A percentile compares a stretch with the other conserved stretches of the same genome.
phyloP scores from a whole-genome alignment of 2,888 invertebrate genomes.

The Stratiomys singularior region DNA sequence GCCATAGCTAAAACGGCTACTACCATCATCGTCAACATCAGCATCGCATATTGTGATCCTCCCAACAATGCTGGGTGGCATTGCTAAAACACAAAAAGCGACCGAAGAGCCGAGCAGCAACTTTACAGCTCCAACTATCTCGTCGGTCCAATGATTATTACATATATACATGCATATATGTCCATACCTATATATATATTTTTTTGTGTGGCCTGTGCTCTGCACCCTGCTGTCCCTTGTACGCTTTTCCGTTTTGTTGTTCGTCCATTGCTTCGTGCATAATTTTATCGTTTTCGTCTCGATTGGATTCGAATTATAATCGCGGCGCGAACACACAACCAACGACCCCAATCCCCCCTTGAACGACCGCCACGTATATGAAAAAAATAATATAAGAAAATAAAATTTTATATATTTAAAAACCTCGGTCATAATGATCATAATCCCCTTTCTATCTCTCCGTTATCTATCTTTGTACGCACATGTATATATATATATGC shows the following conservation, averaged over 20 bases:
- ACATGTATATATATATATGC: background rate
- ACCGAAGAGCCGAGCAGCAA: background rate
- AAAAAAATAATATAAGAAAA: background rate
- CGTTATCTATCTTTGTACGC: background rate
- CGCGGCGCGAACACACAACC: constrained; percentile 42
- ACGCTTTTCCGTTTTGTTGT: background rate
- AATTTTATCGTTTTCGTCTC: constrained; percentile 29
- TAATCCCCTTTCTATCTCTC: constrained; percentile 9
- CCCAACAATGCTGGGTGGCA: background rate
- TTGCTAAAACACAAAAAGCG: background rate
- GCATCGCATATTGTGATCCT: background rate
- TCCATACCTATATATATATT: background rate
- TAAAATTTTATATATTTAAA: background rate
- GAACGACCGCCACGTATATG: background rate
- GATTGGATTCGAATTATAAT: constrained; percentile 43
- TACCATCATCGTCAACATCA: background rate
- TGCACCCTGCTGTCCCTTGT: background rate
- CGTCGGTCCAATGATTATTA: constrained; percentile 25
- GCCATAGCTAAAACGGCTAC: background rate
- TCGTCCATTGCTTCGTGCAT: background rate
- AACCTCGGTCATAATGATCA: constrained; percentile 13
- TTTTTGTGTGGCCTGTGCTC: background rate
- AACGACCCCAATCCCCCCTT: background rate
- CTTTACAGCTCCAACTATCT: constrained; percentile 33
- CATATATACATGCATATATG: background rate